phyloP scores from a whole-genome alignment of 2,113 vertebrate genomes.

The Progne subis region DNA sequence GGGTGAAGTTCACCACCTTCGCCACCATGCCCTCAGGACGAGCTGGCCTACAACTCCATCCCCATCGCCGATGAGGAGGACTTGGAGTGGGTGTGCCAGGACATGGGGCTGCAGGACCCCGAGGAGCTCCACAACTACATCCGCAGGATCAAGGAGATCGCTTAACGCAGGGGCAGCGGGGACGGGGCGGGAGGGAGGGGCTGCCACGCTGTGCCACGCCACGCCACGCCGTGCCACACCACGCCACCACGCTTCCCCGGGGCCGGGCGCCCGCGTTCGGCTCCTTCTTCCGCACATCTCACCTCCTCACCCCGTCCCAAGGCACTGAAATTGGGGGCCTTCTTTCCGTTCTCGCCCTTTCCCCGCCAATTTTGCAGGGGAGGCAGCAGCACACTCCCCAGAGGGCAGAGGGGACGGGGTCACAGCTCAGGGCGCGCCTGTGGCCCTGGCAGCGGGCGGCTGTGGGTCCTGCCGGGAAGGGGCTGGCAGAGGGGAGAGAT shows the following conservation, averaged over 20 bases:
- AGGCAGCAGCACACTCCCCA: not conserved
- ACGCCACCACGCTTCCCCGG: not conserved
- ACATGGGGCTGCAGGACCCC: constrained; percentile 92
- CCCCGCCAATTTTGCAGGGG: not conserved
- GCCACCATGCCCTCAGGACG: constrained; percentile 92
- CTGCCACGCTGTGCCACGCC: not conserved
- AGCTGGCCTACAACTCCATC: constrained; percentile 94
- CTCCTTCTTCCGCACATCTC: not conserved
- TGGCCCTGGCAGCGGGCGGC: not conserved
- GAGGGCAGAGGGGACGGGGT: not conserved
- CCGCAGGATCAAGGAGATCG: constrained; percentile 96
- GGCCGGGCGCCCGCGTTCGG: not conserved
- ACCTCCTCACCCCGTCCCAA: not conserved
- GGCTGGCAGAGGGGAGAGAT: not conserved
- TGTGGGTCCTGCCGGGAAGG: not conserved
- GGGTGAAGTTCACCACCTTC: constrained; percentile 98
- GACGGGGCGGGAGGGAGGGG: not conserved
- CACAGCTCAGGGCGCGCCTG: fast-evolving
- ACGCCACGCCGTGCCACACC: not conserved
- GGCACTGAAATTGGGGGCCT: not conserved
- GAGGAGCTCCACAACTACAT: constrained; percentile 95
- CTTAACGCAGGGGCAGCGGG: constrained; percentile 64
- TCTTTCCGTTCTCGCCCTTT: not conserved
- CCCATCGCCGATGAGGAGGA: constrained; percentile 93
- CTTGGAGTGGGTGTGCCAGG: constrained; percentile 96